Percentiles rank a stretch among this genome's conserved stretches.
Evolutionary conservation across 92 coral and sea anemone species (phyloP).

Genomic region (Heteractis magnifica): DNA sequence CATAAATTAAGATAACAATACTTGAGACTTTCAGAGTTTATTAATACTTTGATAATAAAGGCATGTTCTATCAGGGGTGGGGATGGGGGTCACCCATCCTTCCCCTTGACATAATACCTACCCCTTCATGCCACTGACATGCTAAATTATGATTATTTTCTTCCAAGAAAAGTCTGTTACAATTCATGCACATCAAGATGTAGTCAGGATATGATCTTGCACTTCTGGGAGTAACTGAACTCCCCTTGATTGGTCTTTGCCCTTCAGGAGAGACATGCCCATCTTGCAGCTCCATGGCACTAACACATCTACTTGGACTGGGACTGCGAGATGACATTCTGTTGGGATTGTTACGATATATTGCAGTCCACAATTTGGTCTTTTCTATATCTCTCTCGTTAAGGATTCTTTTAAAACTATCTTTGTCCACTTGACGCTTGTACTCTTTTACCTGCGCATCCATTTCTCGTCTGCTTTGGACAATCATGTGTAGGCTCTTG

Average conservation of each 20-base stretch:
- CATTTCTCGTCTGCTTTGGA: conserved; percentile 83
- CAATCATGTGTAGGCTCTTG: conserved; percentile 76
- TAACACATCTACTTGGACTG: conserved; percentile 23
- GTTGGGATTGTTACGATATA: conserved; percentile 54
- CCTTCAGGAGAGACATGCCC: conserved; percentile 9
- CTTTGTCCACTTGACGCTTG: conserved; percentile 62
- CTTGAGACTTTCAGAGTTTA: too few relatives aligned
- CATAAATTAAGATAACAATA: too few relatives aligned
- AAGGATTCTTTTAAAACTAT: conserved; percentile 69
- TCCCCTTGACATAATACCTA: conserved; percentile 25
- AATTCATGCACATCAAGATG: conserved; percentile 59
- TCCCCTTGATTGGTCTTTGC: conserved; percentile 6
- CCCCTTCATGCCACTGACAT: conserved; percentile 97
- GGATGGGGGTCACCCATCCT: too few relatives aligned
- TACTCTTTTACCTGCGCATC: conserved; percentile 66
- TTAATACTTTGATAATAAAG: too few relatives aligned
- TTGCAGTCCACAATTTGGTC: conserved; percentile 69
- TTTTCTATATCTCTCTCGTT: conserved; percentile 79
- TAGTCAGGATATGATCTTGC: conserved; percentile 43
- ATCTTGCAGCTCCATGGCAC: background rate
- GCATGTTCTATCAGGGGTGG: too few relatives aligned
- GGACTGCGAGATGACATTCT: conserved; percentile 40
- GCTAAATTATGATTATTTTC: conserved; percentile 64
- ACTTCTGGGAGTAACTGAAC: conserved; percentile 26
- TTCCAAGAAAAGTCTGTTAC: conserved; percentile 69